Base-by-base conservation (phyloP, 2,113 vertebrate species). In the Syngnathus scovelli region DNA sequence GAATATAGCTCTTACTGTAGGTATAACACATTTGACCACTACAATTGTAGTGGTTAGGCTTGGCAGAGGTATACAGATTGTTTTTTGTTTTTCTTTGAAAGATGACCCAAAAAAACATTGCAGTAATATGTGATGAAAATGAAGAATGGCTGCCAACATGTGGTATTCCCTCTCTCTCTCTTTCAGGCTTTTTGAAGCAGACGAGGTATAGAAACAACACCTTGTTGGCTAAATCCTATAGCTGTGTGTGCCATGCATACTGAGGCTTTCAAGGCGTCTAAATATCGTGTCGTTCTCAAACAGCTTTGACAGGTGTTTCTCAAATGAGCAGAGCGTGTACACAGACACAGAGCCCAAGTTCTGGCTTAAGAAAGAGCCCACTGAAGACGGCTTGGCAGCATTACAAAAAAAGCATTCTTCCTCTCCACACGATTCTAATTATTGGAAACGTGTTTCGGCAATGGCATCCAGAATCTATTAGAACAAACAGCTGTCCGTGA, bases 401-500 rank as follows among this genome's bases (percentile, higher is more conserved):
- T 67, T 58, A 84, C 86, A 87, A 72, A 84, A 83, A 83, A 83
- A 80, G 49, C 77, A 60, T 51, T 67, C 75, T 77, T 83, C 73
- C 60, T 78, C 85, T 75, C 83, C 80, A 75, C 86, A 81, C 77
- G 82, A 82, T 81, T 78, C 70, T 85, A 86, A 88, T 90, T 86
- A 89, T 86, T 85, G 75, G 64, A 78, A 82, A 82, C 76, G 76
- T 85, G 78, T 83, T 86, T 74, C 79, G 77, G 86, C 87, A 86
- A 80, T 77, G 83, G 72, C 80, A 81, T 84, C 85, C 82, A 88
- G 68, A 85, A 86, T 87, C 82, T 84, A 86, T 87, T 85, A 87
- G 79, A 86, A 85, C 76, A 81, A 88, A 87, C 86, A 90, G 85
- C 86, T 90, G 88, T 85, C 85, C 55, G 48, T 76, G 79, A 88